Percentiles rank a stretch among this genome's conserved stretches.
phyloP scores from a whole-genome alignment of 1,140 invertebrate genomes.

The Aphelinus certus region DNA sequence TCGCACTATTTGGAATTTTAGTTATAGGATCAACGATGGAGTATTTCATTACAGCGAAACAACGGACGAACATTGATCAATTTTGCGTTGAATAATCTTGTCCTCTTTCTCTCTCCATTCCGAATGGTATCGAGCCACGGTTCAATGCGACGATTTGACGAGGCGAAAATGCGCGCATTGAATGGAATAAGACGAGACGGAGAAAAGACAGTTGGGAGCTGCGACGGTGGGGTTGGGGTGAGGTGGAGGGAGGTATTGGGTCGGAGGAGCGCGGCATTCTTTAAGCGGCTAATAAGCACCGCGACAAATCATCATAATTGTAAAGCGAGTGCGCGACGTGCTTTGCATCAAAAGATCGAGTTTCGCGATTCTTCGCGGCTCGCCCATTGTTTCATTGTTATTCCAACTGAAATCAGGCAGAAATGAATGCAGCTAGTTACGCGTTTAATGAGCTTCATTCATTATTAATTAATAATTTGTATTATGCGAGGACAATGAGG shows the following conservation, averaged over 20 bases:
- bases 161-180: neutral
- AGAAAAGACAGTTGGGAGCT: neutral
- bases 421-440: conserved; percentile 31
- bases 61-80: too few relatives aligned
- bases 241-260: too few relatives aligned
- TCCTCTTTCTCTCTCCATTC: too few relatives aligned
- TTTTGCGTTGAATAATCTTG: too few relatives aligned
- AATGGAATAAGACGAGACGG: neutral
- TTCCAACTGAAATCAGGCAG: conserved; percentile 28
- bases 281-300: conserved; percentile 5
- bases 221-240: too few relatives aligned
- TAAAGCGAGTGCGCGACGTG: conserved; percentile 22
- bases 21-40: too few relatives aligned
- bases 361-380: conserved; percentile 7
- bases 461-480: conserved; percentile 30
- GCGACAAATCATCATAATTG: conserved; percentile 33
- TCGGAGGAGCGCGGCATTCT: neutral
- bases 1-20: too few relatives aligned
- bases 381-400: conserved; percentile 22
- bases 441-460: conserved; percentile 32
- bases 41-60: too few relatives aligned
- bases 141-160: too few relatives aligned
- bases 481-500: conserved; percentile 22
- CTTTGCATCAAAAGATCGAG: conserved; percentile 19
- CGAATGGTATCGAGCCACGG: too few relatives aligned